phyloP scores from a whole-genome alignment of 1,140 invertebrate genomes.

The Monomorium pharaonis region DNA sequence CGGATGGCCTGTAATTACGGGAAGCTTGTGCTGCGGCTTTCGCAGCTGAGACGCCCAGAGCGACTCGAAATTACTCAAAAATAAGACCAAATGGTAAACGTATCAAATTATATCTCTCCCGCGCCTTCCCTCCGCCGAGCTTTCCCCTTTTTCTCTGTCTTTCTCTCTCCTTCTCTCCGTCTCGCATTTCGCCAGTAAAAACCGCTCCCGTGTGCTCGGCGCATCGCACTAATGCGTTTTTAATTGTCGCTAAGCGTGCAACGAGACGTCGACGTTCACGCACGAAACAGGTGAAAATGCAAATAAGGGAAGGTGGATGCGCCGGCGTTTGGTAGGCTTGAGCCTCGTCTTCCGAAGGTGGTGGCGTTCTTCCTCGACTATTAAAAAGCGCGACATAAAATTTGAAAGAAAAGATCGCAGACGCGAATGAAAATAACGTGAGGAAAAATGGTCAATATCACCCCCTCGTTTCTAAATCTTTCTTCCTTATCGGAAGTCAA shows the following conservation, averaged over 20 bases:
- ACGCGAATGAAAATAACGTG: not conserved
- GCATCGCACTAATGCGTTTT: conserved; percentile 79
- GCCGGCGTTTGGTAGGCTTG: not conserved
- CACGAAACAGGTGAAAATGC: conserved; percentile 36
- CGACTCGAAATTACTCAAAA: conserved; percentile 84
- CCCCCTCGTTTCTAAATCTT: not conserved
- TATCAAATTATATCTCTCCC: conserved; percentile 81
- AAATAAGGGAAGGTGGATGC: conserved; percentile 29
- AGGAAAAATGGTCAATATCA: not conserved
- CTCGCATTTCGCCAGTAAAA: not conserved
- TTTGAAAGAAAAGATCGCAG: not conserved
- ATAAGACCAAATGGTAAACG: conserved; percentile 82
- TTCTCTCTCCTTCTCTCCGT: not conserved
- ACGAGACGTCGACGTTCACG: conserved; percentile 36
- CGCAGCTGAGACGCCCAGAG: conserved; percentile 80
- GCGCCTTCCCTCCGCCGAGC: not conserved
- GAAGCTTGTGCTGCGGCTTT: conserved; percentile 77
- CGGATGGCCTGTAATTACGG: conserved; percentile 82
- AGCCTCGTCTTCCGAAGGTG: not conserved
- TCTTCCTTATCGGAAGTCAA: conserved; percentile 23
- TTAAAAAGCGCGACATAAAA: not conserved
- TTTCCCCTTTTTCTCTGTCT: not conserved
- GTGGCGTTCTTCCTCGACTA: not conserved
- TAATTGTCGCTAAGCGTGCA: conserved; percentile 78
- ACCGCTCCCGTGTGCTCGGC: not conserved